Conservation (phyloP, 64 coral and sea anemone species). For the Montipora foliosa region DNA sequence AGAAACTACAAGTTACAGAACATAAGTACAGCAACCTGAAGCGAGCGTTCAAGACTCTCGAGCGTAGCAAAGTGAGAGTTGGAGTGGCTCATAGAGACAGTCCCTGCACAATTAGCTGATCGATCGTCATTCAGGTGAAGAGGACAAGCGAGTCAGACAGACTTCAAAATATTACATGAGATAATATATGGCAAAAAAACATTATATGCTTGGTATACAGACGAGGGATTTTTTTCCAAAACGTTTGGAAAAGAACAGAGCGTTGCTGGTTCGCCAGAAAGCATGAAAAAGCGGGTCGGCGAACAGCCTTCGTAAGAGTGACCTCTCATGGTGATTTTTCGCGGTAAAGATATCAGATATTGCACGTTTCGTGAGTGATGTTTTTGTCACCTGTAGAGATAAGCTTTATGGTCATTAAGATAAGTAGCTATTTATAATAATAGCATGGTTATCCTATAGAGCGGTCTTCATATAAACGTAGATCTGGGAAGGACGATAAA, state of each 20-base stretch:
- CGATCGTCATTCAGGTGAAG: background rate
- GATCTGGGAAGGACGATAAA: background rate
- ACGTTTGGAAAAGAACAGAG: background rate
- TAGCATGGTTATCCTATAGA: background rate
- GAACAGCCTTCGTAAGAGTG: background rate
- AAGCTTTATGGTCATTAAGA: background rate
- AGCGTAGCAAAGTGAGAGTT: slow-evolving; percentile 83
- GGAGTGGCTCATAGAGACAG: slow-evolving; percentile 91
- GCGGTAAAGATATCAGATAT: background rate
- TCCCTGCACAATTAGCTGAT: slow-evolving; percentile 82
- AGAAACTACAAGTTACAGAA: slow-evolving; percentile 86
- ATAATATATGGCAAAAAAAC: background rate
- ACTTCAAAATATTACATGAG: slow-evolving; percentile 8
- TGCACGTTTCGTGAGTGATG: background rate
- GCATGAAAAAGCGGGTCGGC: background rate
- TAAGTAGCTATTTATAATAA: slow-evolving; percentile 2
- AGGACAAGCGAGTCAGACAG: background rate
- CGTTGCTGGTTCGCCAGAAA: background rate
- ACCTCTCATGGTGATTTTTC: background rate
- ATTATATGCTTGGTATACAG: background rate
- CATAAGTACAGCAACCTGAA: slow-evolving; percentile 91
- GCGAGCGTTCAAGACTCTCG: slow-evolving; percentile 75
- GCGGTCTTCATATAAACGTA: background rate
- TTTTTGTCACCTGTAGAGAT: background rate
- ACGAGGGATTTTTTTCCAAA: background rate